Evolutionary conservation across 2,113 vertebrate genomes (phyloP), one percentile per base, ranked within the genome.

Genomic region (Macrotis lagotis): DNA sequence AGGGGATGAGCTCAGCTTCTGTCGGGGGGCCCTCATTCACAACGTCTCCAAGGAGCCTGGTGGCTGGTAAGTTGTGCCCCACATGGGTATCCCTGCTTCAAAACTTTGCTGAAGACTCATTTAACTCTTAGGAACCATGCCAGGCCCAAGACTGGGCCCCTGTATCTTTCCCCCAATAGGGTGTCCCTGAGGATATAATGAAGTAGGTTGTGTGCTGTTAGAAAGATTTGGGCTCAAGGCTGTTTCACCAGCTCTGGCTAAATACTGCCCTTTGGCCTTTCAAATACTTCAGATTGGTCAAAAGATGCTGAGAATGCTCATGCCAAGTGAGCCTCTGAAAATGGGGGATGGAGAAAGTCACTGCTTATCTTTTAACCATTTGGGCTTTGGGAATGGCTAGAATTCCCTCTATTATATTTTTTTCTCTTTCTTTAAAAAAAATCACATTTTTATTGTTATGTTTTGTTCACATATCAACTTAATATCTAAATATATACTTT

Each of bases 1-100:
- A 91, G 66, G 97, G 0, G 99, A 99, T 90, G 99, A 99, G 97
- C 97, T 99, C 97, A 99, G 97, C 97, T 99, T 99, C 97, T 98
- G 93, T 96, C 99, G 99, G 16, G 99, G 99, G 2, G 99, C 99
- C 96, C 96, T 99, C 97, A 99, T 99, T 98, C 99, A 99, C 98
- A 99, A 99, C 22, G 99, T 99, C 53, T 98, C 98, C 92, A 99
- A 99, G 97, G 98, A 99, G 94, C 98, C 97, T 0, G 98, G 98
- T 50, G 99, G 99, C 97, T 99, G 99, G 99, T 99, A 98, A 99
- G 99, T 89, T 91, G 92, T 50, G 26, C 83, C 88, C 96, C 91
- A 88, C 5, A 44, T 31, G 8, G 66, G n/a, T 24, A 37, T 19
- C 16, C n/a, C 93, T 51, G 2, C 89, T 74, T 90, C 91, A 94